Evolutionary conservation across 64 coral and sea anemone genomes (phyloP).

Genomic region (Cladopsammia gracilis): DNA sequence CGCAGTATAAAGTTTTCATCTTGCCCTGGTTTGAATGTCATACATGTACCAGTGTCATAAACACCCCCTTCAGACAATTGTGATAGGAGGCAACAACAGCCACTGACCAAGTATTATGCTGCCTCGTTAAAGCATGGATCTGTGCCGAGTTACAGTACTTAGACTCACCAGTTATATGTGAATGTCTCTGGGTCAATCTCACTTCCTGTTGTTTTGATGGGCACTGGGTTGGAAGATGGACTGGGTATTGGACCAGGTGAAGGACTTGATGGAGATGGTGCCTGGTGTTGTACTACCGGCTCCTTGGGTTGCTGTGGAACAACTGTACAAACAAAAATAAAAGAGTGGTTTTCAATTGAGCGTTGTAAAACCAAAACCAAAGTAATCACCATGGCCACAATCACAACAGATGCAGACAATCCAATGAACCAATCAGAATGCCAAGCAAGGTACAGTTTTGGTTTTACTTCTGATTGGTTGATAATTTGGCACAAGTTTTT

Average conservation of each 20-base stretch:
- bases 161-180: constrained; percentile 38
- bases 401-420: no score
- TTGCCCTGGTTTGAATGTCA: no score
- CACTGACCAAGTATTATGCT: no score
- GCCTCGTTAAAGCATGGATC: no score
- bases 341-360: background rate
- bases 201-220: constrained; percentile 43
- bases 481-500: no score
- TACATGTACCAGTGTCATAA: no score
- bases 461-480: background rate
- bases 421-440: no score
- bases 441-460: background rate
- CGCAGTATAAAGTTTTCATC: background rate
- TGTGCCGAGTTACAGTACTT: background rate
- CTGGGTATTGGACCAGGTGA: constrained; percentile 29
- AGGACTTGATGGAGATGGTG: background rate
- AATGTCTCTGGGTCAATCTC: constrained; percentile 55
- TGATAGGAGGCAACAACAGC: no score
- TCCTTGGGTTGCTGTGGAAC: constrained; percentile 29
- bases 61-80: no score
- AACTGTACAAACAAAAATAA: background rate
- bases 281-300: constrained; percentile 10
- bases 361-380: background rate
- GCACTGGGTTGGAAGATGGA: background rate
- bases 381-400: no score